Percentiles rank a stretch among this genome's conserved stretches.
These are phyloP conservation scores for Ianthella basta DNA, from an alignment of 37 sponge, comb jelly and placozoan genomes.

Conservation along the genomic window DNA sequence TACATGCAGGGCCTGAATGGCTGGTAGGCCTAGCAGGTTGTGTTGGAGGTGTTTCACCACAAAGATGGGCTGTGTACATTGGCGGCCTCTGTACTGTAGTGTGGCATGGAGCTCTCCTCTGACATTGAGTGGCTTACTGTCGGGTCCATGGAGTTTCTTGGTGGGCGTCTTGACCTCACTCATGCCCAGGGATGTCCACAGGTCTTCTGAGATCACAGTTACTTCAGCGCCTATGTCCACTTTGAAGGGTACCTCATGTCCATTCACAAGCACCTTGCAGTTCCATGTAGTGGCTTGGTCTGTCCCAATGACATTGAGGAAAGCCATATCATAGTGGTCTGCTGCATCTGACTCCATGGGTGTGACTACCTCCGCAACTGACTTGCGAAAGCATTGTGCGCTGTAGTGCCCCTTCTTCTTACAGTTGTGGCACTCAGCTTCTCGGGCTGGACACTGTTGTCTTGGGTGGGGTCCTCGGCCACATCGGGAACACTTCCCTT, in stretches of 20 bases:
- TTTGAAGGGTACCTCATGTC: conserved; percentile 13
- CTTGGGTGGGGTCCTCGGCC: not conserved
- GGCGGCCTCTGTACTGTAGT: not conserved
- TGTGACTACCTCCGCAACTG: conserved; percentile 9
- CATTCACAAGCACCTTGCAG: not conserved
- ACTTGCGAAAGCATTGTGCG: not conserved
- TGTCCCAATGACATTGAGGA: not conserved
- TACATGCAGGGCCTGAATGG: conserved; percentile 24
- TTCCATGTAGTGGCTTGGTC: not conserved
- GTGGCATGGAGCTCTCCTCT: conserved; percentile 23
- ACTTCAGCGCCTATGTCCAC: conserved; percentile 26
- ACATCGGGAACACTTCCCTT: not conserved
- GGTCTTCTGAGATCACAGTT: conserved; percentile 22
- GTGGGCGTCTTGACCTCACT: not conserved
- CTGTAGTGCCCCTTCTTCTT: conserved; percentile 10
- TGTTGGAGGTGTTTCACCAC: conserved; percentile 15
- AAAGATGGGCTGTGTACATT: conserved; percentile 14
- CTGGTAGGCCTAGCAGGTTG: conserved; percentile 22
- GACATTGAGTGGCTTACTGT: conserved; percentile 9
- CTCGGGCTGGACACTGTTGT: conserved; percentile 12
- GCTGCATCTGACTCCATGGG: not conserved
- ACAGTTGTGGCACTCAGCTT: not conserved
- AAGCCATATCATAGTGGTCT: not conserved
- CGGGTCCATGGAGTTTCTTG: conserved; percentile 24
- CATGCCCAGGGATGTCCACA: conserved; percentile 3